Evolutionary conservation across 2,888 invertebrate species (phyloP).

Genomic region (Protula sp.): DNA sequence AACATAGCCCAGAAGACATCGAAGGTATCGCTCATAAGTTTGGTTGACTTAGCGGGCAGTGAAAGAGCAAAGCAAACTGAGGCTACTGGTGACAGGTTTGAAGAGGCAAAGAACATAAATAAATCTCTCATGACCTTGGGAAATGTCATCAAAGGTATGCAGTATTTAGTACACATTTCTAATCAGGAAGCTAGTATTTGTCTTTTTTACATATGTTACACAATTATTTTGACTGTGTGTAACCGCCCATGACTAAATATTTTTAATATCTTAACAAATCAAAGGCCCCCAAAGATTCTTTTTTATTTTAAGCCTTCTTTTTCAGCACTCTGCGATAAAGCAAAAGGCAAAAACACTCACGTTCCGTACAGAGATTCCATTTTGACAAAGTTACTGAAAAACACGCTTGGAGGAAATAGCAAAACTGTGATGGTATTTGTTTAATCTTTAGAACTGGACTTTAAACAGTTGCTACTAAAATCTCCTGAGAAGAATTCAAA

Average conservation of each 20-base stretch:
- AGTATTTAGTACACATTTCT: not conserved
- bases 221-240: too few relatives aligned
- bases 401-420: constrained; percentile 38
- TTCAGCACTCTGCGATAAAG: constrained; percentile 6
- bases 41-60: constrained; percentile 32
- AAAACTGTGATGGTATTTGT: constrained; percentile 28
- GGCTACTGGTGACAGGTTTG: constrained; percentile 27
- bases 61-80: constrained; percentile 29
- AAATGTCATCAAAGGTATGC: constrained; percentile 29
- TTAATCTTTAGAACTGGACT: too few relatives aligned
- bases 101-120: constrained; percentile 30
- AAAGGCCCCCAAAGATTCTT: too few relatives aligned
- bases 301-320: too few relatives aligned
- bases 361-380: constrained; percentile 27
- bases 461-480: too few relatives aligned
- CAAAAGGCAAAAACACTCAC: constrained; percentile 2
- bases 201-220: too few relatives aligned
- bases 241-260: too few relatives aligned
- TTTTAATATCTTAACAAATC: too few relatives aligned
- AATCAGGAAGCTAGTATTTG: too few relatives aligned
- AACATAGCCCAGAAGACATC: constrained; percentile 21
- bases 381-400: constrained; percentile 29
- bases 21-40: constrained; percentile 24
- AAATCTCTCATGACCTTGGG: constrained; percentile 26
- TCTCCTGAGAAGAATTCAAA: not conserved